These are phyloP conservation scores for Danio aesculapii DNA, from an alignment of 2,797 vertebrate species.

Conservation along the genomic window DNA sequence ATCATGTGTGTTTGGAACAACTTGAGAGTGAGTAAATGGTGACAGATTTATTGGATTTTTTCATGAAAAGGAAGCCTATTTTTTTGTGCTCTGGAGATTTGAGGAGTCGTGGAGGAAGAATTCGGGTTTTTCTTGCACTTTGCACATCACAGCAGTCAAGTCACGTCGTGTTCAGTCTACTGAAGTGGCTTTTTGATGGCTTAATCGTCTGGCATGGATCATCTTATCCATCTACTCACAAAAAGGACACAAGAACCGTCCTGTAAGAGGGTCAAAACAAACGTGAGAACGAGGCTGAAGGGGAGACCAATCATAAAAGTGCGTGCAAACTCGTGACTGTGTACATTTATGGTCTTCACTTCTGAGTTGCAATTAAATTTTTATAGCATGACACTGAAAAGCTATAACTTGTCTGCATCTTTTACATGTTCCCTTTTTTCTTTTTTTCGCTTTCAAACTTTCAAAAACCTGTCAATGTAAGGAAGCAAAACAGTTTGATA, in stretches of 20 bases:
- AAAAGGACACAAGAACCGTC: conserved; percentile 6
- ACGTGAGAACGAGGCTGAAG: neutral
- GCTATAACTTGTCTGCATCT: neutral
- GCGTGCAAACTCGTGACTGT: neutral
- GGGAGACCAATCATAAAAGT: conserved; percentile 18
- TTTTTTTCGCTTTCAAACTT: neutral
- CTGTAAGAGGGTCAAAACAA: conserved; percentile 6
- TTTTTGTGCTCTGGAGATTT: neutral
- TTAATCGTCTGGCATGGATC: conserved; percentile 44
- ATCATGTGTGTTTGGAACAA: neutral
- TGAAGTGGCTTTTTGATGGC: conserved; percentile 44
- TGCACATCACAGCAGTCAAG: neutral
- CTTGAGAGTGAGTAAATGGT: neutral
- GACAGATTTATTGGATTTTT: neutral
- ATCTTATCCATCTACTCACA: conserved; percentile 2
- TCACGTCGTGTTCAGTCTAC: neutral
- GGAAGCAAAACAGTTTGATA: neutral
- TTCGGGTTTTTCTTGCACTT: conserved; percentile 12
- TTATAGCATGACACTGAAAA: conserved; percentile 10
- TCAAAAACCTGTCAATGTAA: conserved; percentile 18
- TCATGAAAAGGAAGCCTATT: conserved; percentile 13
- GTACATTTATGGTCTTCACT: neutral
- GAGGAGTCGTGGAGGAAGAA: neutral
- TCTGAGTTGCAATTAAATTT: neutral
- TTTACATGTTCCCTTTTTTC: neutral